Conservation (phyloP, 2,113 vertebrate genomes). For the Entelurus aequoreus region DNA sequence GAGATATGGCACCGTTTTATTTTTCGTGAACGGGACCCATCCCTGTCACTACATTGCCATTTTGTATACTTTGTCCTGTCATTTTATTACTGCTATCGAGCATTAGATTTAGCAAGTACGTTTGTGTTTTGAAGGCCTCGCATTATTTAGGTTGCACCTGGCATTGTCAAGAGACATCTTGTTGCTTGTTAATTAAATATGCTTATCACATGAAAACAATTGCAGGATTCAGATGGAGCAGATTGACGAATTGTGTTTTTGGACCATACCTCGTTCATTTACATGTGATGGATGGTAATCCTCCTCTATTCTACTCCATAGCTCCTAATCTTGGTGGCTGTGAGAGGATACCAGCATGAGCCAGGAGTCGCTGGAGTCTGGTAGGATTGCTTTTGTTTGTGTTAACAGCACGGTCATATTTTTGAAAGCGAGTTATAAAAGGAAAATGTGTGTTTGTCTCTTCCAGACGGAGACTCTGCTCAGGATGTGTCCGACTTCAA, state of each 20-base stretch:
- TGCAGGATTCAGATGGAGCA: neutral
- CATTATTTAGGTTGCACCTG: neutral
- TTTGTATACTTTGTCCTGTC: neutral
- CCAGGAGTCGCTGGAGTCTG: conserved; percentile 66
- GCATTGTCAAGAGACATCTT: no score
- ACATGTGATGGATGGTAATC: conserved; percentile 11
- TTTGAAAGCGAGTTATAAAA: conserved; percentile 16
- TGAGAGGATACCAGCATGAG: conserved; percentile 69
- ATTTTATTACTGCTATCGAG: no score
- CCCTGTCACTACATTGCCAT: no score
- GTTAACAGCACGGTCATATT: conserved; percentile 16
- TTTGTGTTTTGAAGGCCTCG: conserved; percentile 9
- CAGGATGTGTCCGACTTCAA: conserved; percentile 88
- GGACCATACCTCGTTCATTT: conserved; percentile 11
- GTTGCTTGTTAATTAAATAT: neutral
- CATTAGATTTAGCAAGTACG: no score
- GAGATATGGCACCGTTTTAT: no score
- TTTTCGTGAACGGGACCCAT: no score
- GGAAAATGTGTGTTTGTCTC: conserved; percentile 16
- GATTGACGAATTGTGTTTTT: neutral
- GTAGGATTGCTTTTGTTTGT: conserved; percentile 50
- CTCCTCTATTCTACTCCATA: conserved; percentile 48
- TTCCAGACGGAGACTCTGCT: conserved; percentile 84
- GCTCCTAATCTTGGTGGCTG: conserved; percentile 44
- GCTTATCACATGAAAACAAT: neutral